A percentile compares a stretch with the other conserved stretches of the same genome.
Evolutionary conservation across 2,113 vertebrate genomes (phyloP).

Genomic region (Nyctibius bracteatus): DNA sequence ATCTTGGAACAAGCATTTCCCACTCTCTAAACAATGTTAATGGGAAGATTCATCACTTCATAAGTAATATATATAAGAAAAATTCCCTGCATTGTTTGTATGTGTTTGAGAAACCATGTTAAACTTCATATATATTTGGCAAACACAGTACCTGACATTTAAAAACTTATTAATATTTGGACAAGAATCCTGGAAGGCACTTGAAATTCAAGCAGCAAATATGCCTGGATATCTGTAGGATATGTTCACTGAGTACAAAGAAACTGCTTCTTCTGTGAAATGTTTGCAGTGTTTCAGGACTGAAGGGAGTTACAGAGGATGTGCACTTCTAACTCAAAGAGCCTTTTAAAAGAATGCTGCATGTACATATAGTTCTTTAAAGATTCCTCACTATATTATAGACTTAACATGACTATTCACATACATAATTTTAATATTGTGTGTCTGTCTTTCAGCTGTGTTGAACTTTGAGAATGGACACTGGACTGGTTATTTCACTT

Average conservation of each 20-base stretch:
- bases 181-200: background rate
- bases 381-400: background rate
- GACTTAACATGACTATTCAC: background rate
- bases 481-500: background rate
- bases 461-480: background rate
- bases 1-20: background rate
- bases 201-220: slow-evolving; percentile 4
- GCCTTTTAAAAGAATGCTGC: background rate
- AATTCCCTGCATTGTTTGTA: background rate
- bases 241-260: background rate
- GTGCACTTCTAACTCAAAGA: background rate
- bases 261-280: background rate
- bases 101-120: background rate
- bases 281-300: background rate
- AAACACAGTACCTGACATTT: slow-evolving; percentile 34
- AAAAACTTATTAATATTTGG: slow-evolving; percentile 16
- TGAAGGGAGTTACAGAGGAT: background rate
- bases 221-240: background rate
- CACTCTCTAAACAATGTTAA: background rate
- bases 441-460: background rate
- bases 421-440: background rate
- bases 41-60: background rate
- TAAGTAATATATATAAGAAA: background rate
- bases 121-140: background rate
- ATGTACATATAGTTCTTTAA: background rate